Percentiles rank a stretch among this genome's conserved stretches.
Conservation (phyloP, 2,888 invertebrate species). For the Caenorhabditis becei region DNA sequence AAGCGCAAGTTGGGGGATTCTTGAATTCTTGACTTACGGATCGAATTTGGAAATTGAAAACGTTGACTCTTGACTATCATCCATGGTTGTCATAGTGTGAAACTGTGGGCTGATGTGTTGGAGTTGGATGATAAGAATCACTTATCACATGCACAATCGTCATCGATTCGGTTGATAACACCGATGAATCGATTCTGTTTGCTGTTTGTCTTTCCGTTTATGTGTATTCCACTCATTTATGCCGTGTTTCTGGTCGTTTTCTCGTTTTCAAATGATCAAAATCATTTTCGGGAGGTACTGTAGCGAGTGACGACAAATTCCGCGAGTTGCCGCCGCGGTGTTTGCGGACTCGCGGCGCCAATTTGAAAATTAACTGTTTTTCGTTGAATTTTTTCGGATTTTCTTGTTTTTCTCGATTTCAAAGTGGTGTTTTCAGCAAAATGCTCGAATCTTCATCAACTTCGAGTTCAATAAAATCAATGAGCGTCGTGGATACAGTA, state of each 20-base stretch:
- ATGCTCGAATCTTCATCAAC: slow-evolving; percentile 31
- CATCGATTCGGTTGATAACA: slow-evolving; percentile 18
- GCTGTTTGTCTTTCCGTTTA: slow-evolving; percentile 21
- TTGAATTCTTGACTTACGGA: slow-evolving; percentile 26
- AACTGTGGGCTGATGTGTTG: not conserved
- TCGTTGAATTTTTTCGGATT: not conserved
- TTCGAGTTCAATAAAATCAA: slow-evolving; percentile 45
- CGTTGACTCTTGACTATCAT: slow-evolving; percentile 56
- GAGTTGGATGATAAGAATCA: slow-evolving; percentile 43
- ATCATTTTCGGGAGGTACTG: not conserved
- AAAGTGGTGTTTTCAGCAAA: no score
- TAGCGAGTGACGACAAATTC: not conserved
- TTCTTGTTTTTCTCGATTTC: not conserved
- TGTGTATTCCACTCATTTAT: not conserved
- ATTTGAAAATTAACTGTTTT: no score
- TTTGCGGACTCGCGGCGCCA: slow-evolving; percentile 25
- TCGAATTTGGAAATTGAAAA: slow-evolving; percentile 55
- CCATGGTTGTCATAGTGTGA: slow-evolving; percentile 21
- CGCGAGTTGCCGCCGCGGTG: slow-evolving; percentile 28
- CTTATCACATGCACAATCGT: slow-evolving; percentile 45
- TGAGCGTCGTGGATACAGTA: slow-evolving; percentile 31
- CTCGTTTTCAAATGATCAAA: slow-evolving; percentile 23
- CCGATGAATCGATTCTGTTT: slow-evolving; percentile 20
- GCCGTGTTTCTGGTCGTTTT: not conserved
- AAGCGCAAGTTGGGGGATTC: not conserved